Conservation (phyloP, 2,113 vertebrate species). For the Mastomys coucha region DNA sequence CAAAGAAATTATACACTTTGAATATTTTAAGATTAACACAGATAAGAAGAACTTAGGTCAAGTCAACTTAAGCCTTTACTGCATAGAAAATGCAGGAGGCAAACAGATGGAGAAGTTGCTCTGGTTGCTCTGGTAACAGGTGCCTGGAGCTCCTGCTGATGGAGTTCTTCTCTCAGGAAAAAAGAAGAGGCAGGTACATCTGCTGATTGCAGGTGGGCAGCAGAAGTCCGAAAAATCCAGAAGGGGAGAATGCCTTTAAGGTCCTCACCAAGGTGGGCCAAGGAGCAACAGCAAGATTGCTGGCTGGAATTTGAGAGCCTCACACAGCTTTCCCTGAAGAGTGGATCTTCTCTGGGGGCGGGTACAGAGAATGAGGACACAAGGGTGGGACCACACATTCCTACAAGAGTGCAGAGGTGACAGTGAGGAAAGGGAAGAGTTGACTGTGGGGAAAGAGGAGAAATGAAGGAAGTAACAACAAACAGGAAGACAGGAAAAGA, state of each 20-base stretch:
- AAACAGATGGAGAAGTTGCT: neutral
- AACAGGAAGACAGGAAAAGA: neutral
- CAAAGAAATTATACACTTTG: neutral
- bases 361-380: neutral
- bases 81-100: neutral
- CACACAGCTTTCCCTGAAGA: rapidly evolving
- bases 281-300: neutral
- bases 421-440: neutral
- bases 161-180: neutral
- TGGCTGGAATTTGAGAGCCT: neutral
- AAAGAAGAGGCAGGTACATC: neutral
- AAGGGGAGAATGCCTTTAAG: neutral
- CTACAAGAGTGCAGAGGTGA: neutral
- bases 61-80: neutral
- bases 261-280: too few relatives aligned
- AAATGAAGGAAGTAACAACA: neutral
- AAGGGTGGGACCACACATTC: neutral
- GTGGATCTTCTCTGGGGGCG: rapidly evolving
- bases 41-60: neutral
- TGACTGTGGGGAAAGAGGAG: neutral
- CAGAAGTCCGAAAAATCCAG: neutral
- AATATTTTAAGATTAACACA: slow-evolving; percentile 10
- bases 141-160: neutral
- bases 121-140: neutral
- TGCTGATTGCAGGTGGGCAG: neutral